Base-by-base conservation (phyloP, 2,113 vertebrate species). In the Leptodactylus fuscus region DNA sequence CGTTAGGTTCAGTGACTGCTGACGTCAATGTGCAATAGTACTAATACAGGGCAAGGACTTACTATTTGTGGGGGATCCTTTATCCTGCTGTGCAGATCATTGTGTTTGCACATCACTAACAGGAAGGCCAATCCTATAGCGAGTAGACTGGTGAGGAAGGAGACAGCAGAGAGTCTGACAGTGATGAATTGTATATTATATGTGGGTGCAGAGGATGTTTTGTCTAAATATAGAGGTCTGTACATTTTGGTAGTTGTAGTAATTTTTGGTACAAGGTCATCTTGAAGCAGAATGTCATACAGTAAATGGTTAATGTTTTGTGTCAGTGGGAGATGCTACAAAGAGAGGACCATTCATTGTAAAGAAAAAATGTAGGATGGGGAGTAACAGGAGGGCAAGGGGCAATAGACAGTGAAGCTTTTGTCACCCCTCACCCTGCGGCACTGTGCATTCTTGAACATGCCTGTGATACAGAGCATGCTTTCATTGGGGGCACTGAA, bases 341-440 rank as follows among this genome's bases (percentile, higher is more conserved):
- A 24, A 73, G 65, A 85, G 76, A 73, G 38, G 20, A 27, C 34
- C 84, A 86, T 86, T 86, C 76, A 86, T 86, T 86, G 77, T 86
- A 34, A 55, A 34, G 83, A 79, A n/a, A 44, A 27, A 49, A 24
- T 41, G 60, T 69, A n/a, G 74, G 75, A 82, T 9, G 41, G 32
- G 75, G 60, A 70, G 29, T 24, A 22, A 29, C 46, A 38, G 24
- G 58, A 53, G 62, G 51, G 48, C 18, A 36, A n/a, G 38, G 49
- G 84, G n/a, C 65, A 73, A 27, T 38, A 85, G 49, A 86, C 84
- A 86, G 84, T 80, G 36, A 73, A 70, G 49, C 77, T 78, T 58
- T 86, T 86, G 84, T 86, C 34, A 60, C 77, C 67, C 76, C 77
- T 29, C 16, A 60, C 76, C 77, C 76, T 44, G n/a, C 10, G 51